Evolutionary conservation across 2,113 vertebrate species (phyloP).

Genomic region (Theropithecus gelada): DNA sequence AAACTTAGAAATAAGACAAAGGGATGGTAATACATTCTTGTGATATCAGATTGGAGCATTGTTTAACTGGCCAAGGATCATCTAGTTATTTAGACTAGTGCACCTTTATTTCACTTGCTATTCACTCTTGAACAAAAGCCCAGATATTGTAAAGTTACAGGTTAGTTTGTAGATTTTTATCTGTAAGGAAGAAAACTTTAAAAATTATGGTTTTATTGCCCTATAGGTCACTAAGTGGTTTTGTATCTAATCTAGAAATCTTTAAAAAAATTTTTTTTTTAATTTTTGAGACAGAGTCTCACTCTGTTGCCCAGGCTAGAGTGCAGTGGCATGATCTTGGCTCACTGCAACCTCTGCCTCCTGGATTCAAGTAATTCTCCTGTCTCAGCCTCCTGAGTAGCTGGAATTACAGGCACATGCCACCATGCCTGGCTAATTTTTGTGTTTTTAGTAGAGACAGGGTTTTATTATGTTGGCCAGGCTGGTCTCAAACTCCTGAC

Average conservation of each 20-base stretch:
- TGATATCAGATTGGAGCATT: not conserved
- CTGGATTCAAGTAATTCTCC: no score
- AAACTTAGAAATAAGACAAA: constrained; percentile 3
- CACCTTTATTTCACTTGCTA: not conserved
- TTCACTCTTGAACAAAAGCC: not conserved
- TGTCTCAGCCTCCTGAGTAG: no score
- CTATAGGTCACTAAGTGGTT: not conserved
- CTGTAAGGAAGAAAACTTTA: not conserved
- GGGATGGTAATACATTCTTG: not conserved
- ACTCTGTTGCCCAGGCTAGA: no score
- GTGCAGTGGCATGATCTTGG: no score
- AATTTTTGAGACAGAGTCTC: no score
- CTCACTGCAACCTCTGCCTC: no score
- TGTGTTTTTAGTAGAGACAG: no score
- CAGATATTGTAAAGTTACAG: not conserved
- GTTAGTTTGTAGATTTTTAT: not conserved
- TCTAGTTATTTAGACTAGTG: not conserved
- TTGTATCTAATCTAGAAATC: not conserved
- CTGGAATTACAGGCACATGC: no score
- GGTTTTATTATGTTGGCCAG: no score
- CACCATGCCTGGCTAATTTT: no score
- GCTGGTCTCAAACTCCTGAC: no score
- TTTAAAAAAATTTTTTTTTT: not conserved
- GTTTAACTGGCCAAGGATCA: not conserved
- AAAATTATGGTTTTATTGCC: not conserved